Evolutionary conservation across 1,140 invertebrate genomes (phyloP).

Genomic region (Anastrepha ludens): DNA sequence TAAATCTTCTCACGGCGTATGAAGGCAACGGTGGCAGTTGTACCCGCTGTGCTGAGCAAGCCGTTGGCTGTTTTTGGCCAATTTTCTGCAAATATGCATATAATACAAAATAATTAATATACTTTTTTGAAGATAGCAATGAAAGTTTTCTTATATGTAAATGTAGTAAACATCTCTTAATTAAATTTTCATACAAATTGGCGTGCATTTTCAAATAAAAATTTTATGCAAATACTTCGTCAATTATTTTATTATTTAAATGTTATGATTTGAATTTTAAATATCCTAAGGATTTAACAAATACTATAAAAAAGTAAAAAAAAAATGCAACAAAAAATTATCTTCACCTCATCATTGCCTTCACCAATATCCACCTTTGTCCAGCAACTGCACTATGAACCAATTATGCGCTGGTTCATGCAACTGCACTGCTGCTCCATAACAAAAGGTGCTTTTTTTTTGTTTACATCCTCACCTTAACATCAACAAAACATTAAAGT

Average conservation of each 20-base stretch:
- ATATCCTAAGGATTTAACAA: neutral
- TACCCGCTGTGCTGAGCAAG: constrained; percentile 95
- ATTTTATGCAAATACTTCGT: no score
- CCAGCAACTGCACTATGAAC: neutral
- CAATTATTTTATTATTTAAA: no score
- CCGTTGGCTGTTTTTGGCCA: constrained; percentile 96
- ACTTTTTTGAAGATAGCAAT: no score
- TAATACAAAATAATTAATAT: neutral
- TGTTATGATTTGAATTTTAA: no score
- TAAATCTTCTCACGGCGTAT: constrained; percentile 96
- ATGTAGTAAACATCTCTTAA: no score
- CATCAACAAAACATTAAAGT: neutral
- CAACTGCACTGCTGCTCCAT: neutral
- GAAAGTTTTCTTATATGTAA: no score
- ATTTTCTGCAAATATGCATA: constrained; percentile 79
- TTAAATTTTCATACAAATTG: no score
- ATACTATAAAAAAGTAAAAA: neutral
- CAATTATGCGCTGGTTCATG: no score
- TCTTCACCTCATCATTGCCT: neutral
- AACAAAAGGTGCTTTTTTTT: neutral
- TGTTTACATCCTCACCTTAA: constrained; percentile 5
- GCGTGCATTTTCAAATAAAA: neutral
- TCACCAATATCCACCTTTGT: neutral
- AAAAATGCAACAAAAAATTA: neutral
- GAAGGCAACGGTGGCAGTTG: constrained; percentile 96